Evolutionary conservation across 2,113 vertebrate genomes (phyloP).

Genomic region (Colaptes auratus): DNA sequence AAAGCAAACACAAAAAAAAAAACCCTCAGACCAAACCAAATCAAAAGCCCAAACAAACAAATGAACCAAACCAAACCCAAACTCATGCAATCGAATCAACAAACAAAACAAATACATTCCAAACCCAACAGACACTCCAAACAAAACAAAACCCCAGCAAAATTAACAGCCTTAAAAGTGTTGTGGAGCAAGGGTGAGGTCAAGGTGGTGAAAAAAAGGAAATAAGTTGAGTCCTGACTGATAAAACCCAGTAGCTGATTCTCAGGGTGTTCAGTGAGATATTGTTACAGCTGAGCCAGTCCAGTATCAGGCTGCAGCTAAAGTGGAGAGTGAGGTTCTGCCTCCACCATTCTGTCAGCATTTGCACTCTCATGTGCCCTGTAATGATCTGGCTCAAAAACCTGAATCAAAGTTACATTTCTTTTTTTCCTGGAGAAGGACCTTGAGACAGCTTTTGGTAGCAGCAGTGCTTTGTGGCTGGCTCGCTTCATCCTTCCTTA

Average conservation of each 20-base stretch:
- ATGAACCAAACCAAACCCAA: too few species aligned
- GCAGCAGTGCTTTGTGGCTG: neutral
- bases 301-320: neutral
- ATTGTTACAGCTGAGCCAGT: neutral
- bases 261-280: neutral
- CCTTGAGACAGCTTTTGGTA: neutral
- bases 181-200: neutral
- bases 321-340: neutral
- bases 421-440: neutral
- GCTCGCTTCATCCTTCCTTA: neutral
- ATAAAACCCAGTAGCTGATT: neutral
- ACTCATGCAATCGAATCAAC: too few species aligned
- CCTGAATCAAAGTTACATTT: neutral
- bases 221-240: neutral
- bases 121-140: too few species aligned
- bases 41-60: too few species aligned
- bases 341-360: neutral
- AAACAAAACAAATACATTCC: too few species aligned
- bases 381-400: neutral
- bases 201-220: neutral
- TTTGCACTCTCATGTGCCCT: rapidly evolving
- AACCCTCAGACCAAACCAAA: too few species aligned
- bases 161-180: neutral
- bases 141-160: too few species aligned
- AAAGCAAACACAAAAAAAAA: too few species aligned